A percentile compares a stretch with the other conserved stretches of the same genome.
These are phyloP conservation scores for Salvator merianae DNA, from an alignment of 2,113 vertebrate genomes.

Conservation along the genomic window DNA sequence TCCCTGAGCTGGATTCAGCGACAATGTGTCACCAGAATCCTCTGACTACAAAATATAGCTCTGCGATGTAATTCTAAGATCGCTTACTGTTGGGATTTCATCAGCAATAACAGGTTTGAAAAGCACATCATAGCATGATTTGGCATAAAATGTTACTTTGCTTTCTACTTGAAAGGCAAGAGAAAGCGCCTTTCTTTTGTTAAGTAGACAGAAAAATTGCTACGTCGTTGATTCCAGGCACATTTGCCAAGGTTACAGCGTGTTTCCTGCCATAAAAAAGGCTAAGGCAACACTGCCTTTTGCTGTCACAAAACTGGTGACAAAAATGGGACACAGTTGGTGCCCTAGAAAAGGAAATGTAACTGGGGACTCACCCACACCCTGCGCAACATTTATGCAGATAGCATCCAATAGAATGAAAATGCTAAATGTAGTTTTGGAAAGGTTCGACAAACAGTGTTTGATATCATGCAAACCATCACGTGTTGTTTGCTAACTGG, in stretches of 20 bases:
- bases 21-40: slow-evolving; percentile 4
- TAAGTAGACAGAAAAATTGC: neutral
- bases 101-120: neutral
- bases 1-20: neutral
- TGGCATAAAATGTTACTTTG: neutral
- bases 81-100: neutral
- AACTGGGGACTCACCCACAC: too few species aligned
- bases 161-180: neutral
- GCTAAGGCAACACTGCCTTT: neutral
- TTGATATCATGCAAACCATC: too few species aligned
- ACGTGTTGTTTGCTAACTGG: too few species aligned
- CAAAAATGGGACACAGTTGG: too few species aligned
- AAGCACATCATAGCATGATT: neutral
- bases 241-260: neutral
- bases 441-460: too few species aligned
- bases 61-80: neutral
- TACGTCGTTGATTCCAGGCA: neutral
- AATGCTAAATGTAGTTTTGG: too few species aligned
- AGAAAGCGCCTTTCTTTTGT: neutral
- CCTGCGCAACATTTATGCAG: too few species aligned
- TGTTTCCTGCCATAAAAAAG: neutral
- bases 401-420: too few species aligned
- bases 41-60: neutral
- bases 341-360: too few species aligned
- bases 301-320: neutral